Evolutionary conservation across 2,797 vertebrate genomes (phyloP).

Genomic region (Podargus strigoides): DNA sequence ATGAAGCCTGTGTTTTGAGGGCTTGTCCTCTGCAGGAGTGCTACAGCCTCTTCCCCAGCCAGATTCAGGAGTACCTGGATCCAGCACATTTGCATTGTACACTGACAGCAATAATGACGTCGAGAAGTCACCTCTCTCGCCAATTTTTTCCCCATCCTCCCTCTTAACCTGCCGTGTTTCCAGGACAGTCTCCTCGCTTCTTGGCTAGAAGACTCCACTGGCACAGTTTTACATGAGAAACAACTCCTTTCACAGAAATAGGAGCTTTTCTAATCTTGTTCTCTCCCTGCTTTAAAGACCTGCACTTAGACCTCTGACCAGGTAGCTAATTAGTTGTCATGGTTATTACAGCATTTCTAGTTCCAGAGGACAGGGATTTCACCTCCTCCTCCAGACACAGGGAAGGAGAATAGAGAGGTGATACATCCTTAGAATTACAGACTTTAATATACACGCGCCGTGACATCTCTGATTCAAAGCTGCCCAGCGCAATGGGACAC

Average conservation of each 20-base stretch:
- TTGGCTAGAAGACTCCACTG: background rate
- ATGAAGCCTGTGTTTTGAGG: background rate
- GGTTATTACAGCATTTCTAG: background rate
- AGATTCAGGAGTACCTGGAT: background rate
- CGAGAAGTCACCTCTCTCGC: background rate
- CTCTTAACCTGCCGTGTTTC: background rate
- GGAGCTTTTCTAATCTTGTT: background rate
- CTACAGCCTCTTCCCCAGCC: background rate
- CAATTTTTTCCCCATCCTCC: background rate
- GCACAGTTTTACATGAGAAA: background rate
- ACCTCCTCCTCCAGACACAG: background rate
- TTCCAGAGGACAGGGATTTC: background rate
- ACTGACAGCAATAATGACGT: background rate
- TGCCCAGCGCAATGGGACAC: rapidly evolving
- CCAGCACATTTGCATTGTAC: background rate
- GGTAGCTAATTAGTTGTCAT: background rate
- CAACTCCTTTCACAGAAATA: background rate
- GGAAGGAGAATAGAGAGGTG: background rate
- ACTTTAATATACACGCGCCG: rapidly evolving
- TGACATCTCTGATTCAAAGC: background rate
- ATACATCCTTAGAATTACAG: background rate
- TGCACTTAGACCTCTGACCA: background rate
- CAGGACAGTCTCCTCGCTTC: background rate
- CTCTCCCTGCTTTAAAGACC: background rate
- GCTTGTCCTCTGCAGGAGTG: background rate